Evolutionary conservation across 2,113 vertebrate genomes (phyloP).

Genomic region (Sisor rabdophorus): DNA sequence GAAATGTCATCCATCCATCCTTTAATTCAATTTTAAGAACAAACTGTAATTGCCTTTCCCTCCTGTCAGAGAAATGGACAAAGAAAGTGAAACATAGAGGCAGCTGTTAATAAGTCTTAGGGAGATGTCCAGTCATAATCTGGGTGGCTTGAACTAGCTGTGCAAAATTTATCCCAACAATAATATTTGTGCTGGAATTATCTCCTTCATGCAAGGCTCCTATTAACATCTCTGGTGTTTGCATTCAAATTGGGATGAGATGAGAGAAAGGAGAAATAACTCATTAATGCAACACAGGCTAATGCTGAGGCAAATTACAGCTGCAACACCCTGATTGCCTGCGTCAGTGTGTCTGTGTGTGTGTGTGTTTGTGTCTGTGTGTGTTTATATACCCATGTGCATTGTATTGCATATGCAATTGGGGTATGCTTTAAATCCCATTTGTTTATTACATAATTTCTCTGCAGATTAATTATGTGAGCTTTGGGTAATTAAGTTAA

Average conservation of each 20-base stretch:
- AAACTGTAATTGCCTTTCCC: constrained; percentile 26
- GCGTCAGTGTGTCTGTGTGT: not conserved
- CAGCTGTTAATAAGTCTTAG: constrained; percentile 57
- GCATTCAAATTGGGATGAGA: constrained; percentile 35
- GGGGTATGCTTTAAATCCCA: constrained; percentile 7
- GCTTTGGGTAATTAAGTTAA: not conserved
- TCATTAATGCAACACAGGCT: constrained; percentile 40
- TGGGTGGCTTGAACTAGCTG: constrained; percentile 43
- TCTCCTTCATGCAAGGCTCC: constrained; percentile 48
- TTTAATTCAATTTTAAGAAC: constrained; percentile 25
- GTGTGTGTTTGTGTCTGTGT: constrained; percentile 6
- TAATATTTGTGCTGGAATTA: constrained; percentile 52
- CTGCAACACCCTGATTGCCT: constrained; percentile 25
- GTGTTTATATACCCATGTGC: not conserved
- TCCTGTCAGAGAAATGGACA: constrained; percentile 22
- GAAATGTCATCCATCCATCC: no score
- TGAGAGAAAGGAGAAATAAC: constrained; percentile 35
- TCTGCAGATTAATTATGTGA: constrained; percentile 11
- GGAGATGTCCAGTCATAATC: constrained; percentile 43
- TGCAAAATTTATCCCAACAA: constrained; percentile 48
- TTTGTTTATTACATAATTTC: constrained; percentile 37
- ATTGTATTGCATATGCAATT: constrained; percentile 17
- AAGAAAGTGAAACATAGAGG: constrained; percentile 46
- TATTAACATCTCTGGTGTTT: constrained; percentile 50
- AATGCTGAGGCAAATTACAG: constrained; percentile 37